Evolutionary conservation across 2,888 invertebrate genomes (phyloP).

Genomic region (Drosophila mulleri): DNA sequence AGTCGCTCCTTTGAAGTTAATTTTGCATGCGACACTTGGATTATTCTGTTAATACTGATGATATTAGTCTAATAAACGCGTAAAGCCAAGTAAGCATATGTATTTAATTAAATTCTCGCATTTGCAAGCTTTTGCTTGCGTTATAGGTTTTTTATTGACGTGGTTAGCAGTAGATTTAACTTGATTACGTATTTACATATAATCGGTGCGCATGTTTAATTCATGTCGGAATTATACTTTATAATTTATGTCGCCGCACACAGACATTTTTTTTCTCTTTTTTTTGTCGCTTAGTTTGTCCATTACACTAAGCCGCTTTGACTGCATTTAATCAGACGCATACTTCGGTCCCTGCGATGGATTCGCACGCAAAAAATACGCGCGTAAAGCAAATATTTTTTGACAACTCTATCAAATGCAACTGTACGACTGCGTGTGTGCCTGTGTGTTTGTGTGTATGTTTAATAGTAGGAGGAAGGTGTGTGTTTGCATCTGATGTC

Average conservation of each 20-base stretch:
- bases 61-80: background rate
- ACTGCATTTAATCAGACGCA: conserved; percentile 66
- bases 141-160: background rate
- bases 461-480: conserved; percentile 4
- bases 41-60: too few relatives aligned
- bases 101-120: background rate
- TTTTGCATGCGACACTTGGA: too few relatives aligned
- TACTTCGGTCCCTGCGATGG: conserved; percentile 21
- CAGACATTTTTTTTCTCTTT: conserved; percentile 18
- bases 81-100: background rate
- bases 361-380: conserved; percentile 16
- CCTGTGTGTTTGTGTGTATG: conserved; percentile 22
- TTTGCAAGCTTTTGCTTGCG: background rate
- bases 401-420: conserved; percentile 66
- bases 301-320: conserved; percentile 77
- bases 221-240: conserved; percentile 49
- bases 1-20: too few relatives aligned
- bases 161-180: conserved; percentile 6
- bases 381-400: conserved; percentile 51
- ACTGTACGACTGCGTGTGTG: background rate
- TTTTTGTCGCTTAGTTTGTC: conserved; percentile 42
- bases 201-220: conserved; percentile 34
- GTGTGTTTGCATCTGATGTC: conserved; percentile 23
- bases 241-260: conserved; percentile 57
- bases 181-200: conserved; percentile 22